Evolutionary conservation across 2,113 vertebrate species (phyloP), one percentile per base, ranked within the genome.

Genomic region (Urocitellus parryii): DNA sequence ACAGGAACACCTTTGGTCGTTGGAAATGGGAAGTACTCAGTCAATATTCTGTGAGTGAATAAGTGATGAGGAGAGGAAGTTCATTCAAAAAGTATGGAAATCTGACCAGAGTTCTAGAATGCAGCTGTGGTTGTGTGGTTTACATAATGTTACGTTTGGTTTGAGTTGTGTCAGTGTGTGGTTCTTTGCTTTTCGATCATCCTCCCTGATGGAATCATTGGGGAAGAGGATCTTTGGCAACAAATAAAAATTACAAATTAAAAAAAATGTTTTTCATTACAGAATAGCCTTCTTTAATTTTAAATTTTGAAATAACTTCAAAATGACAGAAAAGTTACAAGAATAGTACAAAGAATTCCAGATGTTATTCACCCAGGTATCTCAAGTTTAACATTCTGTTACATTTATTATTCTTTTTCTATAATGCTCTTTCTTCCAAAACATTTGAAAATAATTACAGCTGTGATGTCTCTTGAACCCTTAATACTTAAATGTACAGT

Each of bases 371-470:
- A 79, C 6, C 34, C 2, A 53, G 22, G 2, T 81, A 77, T 93
- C 10, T 78, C 37, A 77, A 92, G 72, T 86, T 56, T 91, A 91
- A 53, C 34, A 42, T 94, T 80, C 86, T 76, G 25, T 68, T 45
- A 80, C 25, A 48, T 89, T 77, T 91, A 51, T 79, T 45, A 63
- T 56, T 86, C 29, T 48, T 9, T 89, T 2, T 70, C 0, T 61
- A 63, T 48, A 51, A 39, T 53, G 39, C n/a, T 32, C 11, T 79
- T 48, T 27, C 24, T 37, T 79, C 53, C 56, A 45, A 74, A 93
- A 73, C 37, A 27, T 63, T 88, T 91, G 80, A 67, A 86, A 80
- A 91, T 70, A 85, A 68, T 94, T 74, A 27, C n/a, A 83, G 27
- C 37, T 89, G 45, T 63, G 29, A 5, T 87, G 16, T 73, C 29